Evolutionary conservation across 2,113 vertebrate species (phyloP), one percentile per base, ranked within the genome.

Genomic region (Scalopus aquaticus): DNA sequence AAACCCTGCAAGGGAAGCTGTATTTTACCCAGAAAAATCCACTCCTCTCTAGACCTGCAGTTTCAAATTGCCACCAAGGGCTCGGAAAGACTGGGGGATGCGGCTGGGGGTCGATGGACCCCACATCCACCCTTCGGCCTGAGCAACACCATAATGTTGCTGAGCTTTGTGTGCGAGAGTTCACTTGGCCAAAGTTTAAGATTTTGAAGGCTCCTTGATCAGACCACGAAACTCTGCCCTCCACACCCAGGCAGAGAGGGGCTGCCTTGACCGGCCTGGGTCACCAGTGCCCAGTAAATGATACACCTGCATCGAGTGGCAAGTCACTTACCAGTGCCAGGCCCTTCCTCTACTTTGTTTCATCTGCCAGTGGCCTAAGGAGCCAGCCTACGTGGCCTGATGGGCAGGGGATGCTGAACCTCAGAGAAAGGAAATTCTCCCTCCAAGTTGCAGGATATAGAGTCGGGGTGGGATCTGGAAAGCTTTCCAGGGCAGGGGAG

Each of bases 31-130:
- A n/a, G 15, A 69, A 62, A 37, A 58, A 6, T 3, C 51, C 28
- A 12, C 5, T 70, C 3, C 65, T 39, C 30, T 69, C 62, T 44
- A 69, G 79, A 62, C 30, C 80, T 24, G 26, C n/a, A 30, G 17
- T 54, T 73, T 90, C 81, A 32, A 19, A n/a, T 2, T 6, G 46
- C 35, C 76, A 35, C 73, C 1, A 4, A 80, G 62, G 37, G 32
- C 42, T 49, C 7, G 56, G 12, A 11, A 35, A 35, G 39, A 5
- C 1, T 16, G 20, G 1, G 13, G 2, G 2, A 1, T 6, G 42
- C 19, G 9, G 24, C 1, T 37, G 42, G 39, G 17, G 17, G 39
- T 30, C 42, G 46, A 42, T 6, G 62, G 39, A 20, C 35, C 28
- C 22, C 13, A 35, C 15, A 1, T 16, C 56, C n/a, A 7, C 10